Percentiles rank a stretch among this genome's conserved stretches.
phyloP scores from a whole-genome alignment of 2,113 vertebrate species.

The Macrotus californicus region DNA sequence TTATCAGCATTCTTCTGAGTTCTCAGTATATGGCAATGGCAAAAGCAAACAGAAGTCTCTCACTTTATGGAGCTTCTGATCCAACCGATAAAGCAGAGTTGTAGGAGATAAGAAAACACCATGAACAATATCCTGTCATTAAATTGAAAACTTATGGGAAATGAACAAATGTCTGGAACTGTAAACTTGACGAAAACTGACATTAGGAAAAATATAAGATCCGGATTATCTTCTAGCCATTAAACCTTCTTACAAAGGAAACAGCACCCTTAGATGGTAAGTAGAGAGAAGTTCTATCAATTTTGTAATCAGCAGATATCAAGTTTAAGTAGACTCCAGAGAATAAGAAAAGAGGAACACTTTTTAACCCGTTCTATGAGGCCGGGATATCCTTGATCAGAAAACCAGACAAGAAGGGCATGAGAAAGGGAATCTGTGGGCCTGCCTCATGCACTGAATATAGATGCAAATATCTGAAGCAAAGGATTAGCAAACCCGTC shows the following conservation, averaged over 20 bases:
- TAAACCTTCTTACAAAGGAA: not conserved
- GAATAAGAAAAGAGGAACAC: not conserved
- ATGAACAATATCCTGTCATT: not conserved
- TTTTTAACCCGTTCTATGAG: not conserved
- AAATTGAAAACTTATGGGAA: not conserved
- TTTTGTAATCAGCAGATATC: not conserved
- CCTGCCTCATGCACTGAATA: not conserved
- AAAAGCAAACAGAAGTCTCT: not conserved
- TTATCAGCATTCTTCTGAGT: not conserved
- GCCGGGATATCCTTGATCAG: not conserved
- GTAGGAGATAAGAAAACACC: not conserved
- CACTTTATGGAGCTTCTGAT: not conserved
- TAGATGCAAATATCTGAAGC: constrained; percentile 12
- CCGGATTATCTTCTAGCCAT: not conserved
- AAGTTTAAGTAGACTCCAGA: constrained; percentile 4
- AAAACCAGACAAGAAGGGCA: not conserved
- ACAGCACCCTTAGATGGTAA: not conserved
- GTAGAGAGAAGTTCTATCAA: not conserved
- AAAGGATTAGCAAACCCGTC: constrained; percentile 24
- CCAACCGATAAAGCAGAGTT: not conserved
- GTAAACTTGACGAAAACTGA: not conserved
- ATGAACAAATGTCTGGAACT: not conserved
- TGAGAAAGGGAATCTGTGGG: not conserved
- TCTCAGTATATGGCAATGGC: not conserved
- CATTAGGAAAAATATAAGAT: not conserved